Conservation (phyloP, 2,888 invertebrate species). For the Mythimna lalbum region DNA sequence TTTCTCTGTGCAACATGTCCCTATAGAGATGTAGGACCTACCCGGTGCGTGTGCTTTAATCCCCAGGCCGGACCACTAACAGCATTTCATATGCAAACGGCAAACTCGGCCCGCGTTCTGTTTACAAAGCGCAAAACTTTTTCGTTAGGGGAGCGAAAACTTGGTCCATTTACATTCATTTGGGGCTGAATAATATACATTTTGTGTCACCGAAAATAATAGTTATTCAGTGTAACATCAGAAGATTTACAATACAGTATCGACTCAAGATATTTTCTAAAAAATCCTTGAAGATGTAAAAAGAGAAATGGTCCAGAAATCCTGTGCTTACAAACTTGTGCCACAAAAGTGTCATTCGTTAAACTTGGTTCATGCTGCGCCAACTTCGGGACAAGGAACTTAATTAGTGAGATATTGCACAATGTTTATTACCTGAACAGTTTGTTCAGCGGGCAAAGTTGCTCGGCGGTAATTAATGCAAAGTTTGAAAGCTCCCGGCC, state of each 20-base stretch:
- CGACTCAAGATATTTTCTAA: background rate
- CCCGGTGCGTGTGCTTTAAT: constrained; percentile 68
- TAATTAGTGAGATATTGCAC: constrained; percentile 79
- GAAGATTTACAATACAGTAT: background rate
- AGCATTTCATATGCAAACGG: constrained; percentile 81
- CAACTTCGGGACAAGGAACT: constrained; percentile 65
- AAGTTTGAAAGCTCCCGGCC: constrained; percentile 70
- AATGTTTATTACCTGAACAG: constrained; percentile 76
- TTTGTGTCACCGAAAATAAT: constrained; percentile 32
- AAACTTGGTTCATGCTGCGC: constrained; percentile 31
- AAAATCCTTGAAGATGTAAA: background rate
- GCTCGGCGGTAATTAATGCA: constrained; percentile 64
- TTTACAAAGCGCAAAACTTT: constrained; percentile 78
- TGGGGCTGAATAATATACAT: constrained; percentile 66
- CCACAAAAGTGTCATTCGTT: constrained; percentile 28
- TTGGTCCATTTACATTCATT: constrained; percentile 71
- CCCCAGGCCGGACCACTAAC: constrained; percentile 73
- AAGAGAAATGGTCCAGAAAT: background rate
- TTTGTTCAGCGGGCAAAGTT: constrained; percentile 62
- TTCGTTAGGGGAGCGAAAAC: constrained; percentile 70
- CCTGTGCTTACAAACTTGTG: background rate
- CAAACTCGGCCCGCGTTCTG: constrained; percentile 72
- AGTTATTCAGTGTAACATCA: constrained; percentile 13
- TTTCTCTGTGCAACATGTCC: constrained; percentile 62
- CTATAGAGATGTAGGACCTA: constrained; percentile 39